Evolutionary conservation across 2,888 invertebrate genomes (phyloP), one percentile per base, ranked within the genome.

Genomic region (Itoplectis maculator): DNA sequence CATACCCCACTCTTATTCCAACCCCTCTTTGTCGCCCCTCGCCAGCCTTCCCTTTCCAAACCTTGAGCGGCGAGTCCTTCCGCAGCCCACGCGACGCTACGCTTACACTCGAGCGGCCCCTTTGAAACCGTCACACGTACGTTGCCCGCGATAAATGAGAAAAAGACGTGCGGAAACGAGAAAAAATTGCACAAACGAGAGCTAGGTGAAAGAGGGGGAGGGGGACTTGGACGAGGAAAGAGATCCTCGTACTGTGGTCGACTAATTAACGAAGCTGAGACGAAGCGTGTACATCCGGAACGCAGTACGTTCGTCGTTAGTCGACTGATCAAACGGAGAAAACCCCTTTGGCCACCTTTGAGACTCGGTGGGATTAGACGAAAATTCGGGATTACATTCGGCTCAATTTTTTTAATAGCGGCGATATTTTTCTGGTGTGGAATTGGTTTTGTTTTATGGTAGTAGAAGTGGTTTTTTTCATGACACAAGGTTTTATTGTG

Each of bases 51-150:
- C 6, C 54, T 18, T 23, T 29, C 54, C 23, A 23, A 9, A 23
- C 29, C 3, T 29, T 5, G 29, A 29, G 29, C 3, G 29, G n/a
- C n/a, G n/a, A n/a, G 20, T 20, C 4, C 15, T 15, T n/a, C 49
- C n/a, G n/a, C n/a, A 42, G 37, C 42, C 29, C 69, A 51, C 13
- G 49, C 73, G 59, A 72, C 47, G 8, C 42, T 3, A 4, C 18
- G 49, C 18, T 49, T 29, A 42, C 18, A 6, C 63, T 65, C 51
- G 29, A 63, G 42, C 45, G 40, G 40, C 7, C 11, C 29, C 66
- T 76, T 56, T 66, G 47, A 54, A 81, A 73, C 15, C 56, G 23
- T 37, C 54, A 66, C 54, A 15, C 11, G 15, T 65, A 45, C 37
- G 5, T 18, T 29, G 9, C 35, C 18, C n/a, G 42, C 29, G 18